These are phyloP conservation scores for Mallotus villosus DNA, from an alignment of 2,797 vertebrate species.

Conservation along the genomic window DNA sequence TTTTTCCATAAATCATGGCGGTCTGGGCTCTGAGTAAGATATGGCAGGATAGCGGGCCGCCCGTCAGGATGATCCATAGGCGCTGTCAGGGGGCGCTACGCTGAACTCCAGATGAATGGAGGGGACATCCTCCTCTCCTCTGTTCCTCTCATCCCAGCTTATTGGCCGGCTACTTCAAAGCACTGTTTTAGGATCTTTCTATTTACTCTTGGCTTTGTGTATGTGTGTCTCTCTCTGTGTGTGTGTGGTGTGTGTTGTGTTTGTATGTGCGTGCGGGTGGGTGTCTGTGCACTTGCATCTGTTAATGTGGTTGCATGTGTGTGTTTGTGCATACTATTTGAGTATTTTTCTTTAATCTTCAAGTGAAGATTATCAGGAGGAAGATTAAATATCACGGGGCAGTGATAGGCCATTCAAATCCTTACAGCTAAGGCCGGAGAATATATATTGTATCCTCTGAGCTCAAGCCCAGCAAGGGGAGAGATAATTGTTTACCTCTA, in stretches of 20 bases:
- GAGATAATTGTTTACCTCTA: neutral
- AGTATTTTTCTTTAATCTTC: neutral
- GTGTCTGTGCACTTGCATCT: neutral
- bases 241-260: neutral
- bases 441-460: neutral
- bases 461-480: neutral
- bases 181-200: no score
- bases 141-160: neutral
- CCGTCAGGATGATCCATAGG: slow-evolving; percentile 18
- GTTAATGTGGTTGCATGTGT: neutral
- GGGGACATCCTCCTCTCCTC: neutral
- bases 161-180: neutral
- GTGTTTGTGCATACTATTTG: neutral
- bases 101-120: slow-evolving; percentile 8
- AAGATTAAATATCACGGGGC: neutral
- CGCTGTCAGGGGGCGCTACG: neutral
- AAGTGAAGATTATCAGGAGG: neutral
- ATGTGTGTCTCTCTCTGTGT: neutral
- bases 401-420: neutral
- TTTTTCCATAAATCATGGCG: slow-evolving; percentile 25
- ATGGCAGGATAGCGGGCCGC: neutral
- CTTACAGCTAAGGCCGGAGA: neutral
- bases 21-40: slow-evolving; percentile 1
- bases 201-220: neutral
- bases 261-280: no score